Evolutionary conservation across 2,888 invertebrate genomes (phyloP).

Genomic region (Apoderus coryli): DNA sequence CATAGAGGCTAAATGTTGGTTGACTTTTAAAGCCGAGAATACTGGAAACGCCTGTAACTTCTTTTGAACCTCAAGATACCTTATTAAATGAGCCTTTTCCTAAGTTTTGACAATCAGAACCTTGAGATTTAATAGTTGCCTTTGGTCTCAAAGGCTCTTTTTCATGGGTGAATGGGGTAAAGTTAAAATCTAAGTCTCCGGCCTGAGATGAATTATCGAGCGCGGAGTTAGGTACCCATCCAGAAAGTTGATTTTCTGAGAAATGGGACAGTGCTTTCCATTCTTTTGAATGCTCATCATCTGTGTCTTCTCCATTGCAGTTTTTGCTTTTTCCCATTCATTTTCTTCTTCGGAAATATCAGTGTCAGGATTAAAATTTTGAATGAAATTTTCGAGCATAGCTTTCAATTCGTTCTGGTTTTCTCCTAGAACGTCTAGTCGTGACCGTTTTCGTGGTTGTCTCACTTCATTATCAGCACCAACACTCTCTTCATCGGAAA

Average conservation of each 20-base stretch:
- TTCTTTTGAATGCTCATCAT: too few species aligned
- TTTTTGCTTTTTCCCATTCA: too few species aligned
- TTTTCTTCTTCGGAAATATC: too few species aligned
- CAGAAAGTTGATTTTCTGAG: too few species aligned
- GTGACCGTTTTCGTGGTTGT: constrained; percentile 4
- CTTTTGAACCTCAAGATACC: constrained; percentile 13
- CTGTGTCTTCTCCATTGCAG: too few species aligned
- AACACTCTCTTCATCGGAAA: constrained; percentile 5
- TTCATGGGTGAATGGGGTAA: constrained; percentile 13
- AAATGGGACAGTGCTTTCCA: too few species aligned
- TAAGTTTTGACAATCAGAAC: constrained; percentile 13
- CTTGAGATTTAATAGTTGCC: constrained; percentile 12
- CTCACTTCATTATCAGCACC: too few species aligned
- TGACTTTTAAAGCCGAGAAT: constrained; percentile 3
- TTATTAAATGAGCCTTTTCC: constrained; percentile 10
- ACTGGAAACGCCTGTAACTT: too few species aligned
- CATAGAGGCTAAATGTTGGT: constrained; percentile 3
- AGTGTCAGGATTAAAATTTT: too few species aligned
- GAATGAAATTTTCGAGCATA: constrained; percentile 3
- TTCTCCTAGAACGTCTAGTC: constrained; percentile 6
- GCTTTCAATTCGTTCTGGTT: constrained; percentile 3
- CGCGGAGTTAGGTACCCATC: too few species aligned
- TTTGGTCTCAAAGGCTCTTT: constrained; percentile 13
- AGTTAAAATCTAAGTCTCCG: too few species aligned
- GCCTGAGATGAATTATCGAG: too few species aligned